These are phyloP conservation scores for Cyrtonyx montezumae DNA, from an alignment of 2,113 vertebrate genomes.

Conservation along the genomic window DNA sequence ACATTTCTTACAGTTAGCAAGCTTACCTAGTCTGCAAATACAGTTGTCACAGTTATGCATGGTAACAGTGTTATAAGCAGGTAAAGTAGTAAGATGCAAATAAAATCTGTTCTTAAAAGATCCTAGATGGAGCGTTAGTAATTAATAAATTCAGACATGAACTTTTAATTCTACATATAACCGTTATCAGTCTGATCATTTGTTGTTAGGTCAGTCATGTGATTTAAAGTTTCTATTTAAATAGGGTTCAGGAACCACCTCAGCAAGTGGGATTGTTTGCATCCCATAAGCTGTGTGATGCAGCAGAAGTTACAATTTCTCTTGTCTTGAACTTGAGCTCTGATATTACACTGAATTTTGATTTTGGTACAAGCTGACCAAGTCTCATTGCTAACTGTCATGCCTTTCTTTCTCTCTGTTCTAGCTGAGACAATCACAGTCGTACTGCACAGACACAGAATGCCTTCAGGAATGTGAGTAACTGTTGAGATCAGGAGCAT, in stretches of 20 bases:
- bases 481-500: neutral
- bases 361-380: neutral
- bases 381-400: neutral
- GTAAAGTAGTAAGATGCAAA: neutral
- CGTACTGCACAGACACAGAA: constrained; percentile 96
- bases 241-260: neutral
- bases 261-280: neutral
- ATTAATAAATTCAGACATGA: neutral
- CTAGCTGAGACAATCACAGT: constrained; percentile 96
- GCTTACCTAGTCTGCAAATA: constrained; percentile 12
- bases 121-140: neutral
- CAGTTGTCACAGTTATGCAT: neutral
- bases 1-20: neutral
- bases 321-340: neutral
- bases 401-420: constrained; percentile 68
- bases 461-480: constrained; percentile 96
- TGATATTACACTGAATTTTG: neutral
- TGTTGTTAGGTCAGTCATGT: neutral
- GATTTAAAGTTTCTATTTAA: neutral
- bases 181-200: neutral
- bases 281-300: neutral
- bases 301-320: neutral
- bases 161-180: neutral
- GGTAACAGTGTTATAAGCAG: neutral
- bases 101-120: neutral